Percentiles rank a stretch among this genome's conserved stretches.
These are phyloP conservation scores for Synergus japonicus DNA, from an alignment of 2,888 invertebrate genomes.

Conservation along the genomic window DNA sequence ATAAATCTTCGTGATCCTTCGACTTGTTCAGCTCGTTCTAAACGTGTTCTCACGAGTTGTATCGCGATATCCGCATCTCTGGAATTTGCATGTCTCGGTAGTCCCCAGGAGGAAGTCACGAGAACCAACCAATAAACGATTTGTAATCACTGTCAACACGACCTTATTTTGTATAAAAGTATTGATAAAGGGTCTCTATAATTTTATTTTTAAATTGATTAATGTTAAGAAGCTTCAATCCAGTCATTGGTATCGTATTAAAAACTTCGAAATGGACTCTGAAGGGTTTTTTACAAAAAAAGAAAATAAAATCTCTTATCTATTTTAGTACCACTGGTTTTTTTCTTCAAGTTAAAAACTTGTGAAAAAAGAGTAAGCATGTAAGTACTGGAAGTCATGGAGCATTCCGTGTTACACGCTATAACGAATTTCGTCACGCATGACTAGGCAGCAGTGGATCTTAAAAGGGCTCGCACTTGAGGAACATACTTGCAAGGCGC, in stretches of 20 bases:
- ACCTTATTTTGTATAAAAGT: background rate
- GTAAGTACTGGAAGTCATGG: background rate
- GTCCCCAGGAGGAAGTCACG: conserved; percentile 36
- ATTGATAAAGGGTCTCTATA: background rate
- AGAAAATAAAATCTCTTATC: background rate
- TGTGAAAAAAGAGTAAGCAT: background rate
- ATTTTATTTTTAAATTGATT: background rate
- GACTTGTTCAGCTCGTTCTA: conserved; percentile 35
- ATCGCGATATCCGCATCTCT: conserved; percentile 37
- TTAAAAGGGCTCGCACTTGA: conserved; percentile 5
- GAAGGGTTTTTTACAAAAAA: too few relatives aligned
- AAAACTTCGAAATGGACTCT: background rate
- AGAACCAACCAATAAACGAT: conserved; percentile 32
- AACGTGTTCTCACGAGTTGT: conserved; percentile 38
- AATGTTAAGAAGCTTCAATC: background rate
- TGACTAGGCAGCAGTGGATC: background rate
- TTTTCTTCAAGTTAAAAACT: background rate
- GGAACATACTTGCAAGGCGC: conserved; percentile 7
- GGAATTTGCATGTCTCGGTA: conserved; percentile 38
- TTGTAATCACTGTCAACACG: conserved; percentile 27
- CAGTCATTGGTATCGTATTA: background rate
- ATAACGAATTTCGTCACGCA: background rate
- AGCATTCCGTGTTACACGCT: background rate
- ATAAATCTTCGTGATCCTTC: conserved; percentile 38
- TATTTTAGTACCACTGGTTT: background rate